These are phyloP conservation scores for Lethocerus indicus DNA, from an alignment of 1,140 invertebrate species.

Conservation along the genomic window DNA sequence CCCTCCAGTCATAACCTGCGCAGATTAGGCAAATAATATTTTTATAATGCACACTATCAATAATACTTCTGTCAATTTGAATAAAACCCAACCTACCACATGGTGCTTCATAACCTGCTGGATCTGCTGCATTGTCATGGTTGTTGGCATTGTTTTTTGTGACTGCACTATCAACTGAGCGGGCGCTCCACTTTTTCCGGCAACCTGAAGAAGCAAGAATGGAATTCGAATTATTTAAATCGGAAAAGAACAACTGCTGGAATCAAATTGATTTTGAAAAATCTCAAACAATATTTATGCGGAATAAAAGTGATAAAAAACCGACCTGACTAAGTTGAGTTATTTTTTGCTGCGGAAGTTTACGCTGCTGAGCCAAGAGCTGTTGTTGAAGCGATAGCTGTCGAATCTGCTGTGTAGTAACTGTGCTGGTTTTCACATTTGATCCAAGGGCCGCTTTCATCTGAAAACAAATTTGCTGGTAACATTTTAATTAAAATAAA, in stretches of 20 bases:
- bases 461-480: no score
- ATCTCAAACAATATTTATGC: background rate
- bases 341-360: constrained; percentile 38
- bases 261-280: background rate
- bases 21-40: no score
- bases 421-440: constrained; percentile 32
- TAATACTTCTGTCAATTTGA: background rate
- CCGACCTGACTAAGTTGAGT: constrained; percentile 34
- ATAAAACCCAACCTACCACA: constrained; percentile 21
- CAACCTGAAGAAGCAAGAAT: constrained; percentile 7
- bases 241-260: background rate
- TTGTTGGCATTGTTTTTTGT: constrained; percentile 39
- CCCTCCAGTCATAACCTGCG: constrained; percentile 24
- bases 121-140: constrained; percentile 58
- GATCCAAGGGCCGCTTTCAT: constrained; percentile 26
- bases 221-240: background rate
- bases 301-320: background rate
- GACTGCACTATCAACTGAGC: constrained; percentile 44
- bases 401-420: constrained; percentile 42
- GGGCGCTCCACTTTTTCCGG: constrained; percentile 30
- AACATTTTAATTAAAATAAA: no score
- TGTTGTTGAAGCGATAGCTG: constrained; percentile 51
- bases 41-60: background rate
- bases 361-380: constrained; percentile 36
- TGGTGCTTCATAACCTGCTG: constrained; percentile 54